These are phyloP conservation scores for Cyclargus thomasi DNA, from an alignment of 1,140 invertebrate species.

Conservation along the genomic window DNA sequence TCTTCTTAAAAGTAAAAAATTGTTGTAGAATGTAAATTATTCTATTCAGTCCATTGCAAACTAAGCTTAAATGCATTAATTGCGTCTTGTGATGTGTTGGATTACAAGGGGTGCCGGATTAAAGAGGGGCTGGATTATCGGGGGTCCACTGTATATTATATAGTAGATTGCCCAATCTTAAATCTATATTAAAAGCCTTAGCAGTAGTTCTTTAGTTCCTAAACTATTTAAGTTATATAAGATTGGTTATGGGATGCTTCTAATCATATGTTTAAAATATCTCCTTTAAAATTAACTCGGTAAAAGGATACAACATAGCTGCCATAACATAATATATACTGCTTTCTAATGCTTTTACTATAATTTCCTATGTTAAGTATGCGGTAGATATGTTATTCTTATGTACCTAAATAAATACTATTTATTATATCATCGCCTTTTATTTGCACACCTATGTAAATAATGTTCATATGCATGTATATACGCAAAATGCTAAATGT, in stretches of 20 bases:
- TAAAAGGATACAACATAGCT: constrained; percentile 23
- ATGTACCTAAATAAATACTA: constrained; percentile 52
- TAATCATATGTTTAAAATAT: background rate
- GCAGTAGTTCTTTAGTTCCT: background rate
- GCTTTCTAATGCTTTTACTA: constrained; percentile 56
- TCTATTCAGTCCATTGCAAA: too few relatives aligned
- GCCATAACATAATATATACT: constrained; percentile 39
- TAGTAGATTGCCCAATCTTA: background rate
- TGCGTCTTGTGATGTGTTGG: too few relatives aligned
- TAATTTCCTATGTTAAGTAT: constrained; percentile 19
- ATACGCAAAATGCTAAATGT: constrained; percentile 16
- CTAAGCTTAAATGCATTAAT: too few relatives aligned
- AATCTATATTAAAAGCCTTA: constrained; percentile 13
- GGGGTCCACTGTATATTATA: too few relatives aligned
- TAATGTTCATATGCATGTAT: constrained; percentile 31
- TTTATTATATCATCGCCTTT: constrained; percentile 55
- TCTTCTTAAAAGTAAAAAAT: too few relatives aligned
- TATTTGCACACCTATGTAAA: constrained; percentile 42
- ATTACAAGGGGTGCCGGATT: too few relatives aligned
- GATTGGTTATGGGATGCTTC: constrained; percentile 19
- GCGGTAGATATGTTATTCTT: constrained; percentile 26
- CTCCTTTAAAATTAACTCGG: background rate
- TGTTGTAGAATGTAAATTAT: too few relatives aligned
- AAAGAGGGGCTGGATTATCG: too few relatives aligned
- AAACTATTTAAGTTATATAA: constrained; percentile 3